Percentiles rank a stretch among this genome's conserved stretches.
Conservation (phyloP, 2,113 vertebrate genomes). For the Morphnarchus princeps region DNA sequence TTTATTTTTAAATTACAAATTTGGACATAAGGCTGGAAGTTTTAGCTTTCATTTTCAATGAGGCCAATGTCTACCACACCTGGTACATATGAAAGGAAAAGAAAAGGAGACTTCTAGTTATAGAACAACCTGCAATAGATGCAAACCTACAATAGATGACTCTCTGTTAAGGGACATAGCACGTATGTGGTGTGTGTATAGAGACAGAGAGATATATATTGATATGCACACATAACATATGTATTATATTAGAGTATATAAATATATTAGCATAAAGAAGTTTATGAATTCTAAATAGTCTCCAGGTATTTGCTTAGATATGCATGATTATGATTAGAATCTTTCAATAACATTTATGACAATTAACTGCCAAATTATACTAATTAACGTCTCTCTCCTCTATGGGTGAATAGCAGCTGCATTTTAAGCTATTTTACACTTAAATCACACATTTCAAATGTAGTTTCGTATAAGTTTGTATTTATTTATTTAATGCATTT, state of each 20-base stretch:
- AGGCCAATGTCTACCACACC: not conserved
- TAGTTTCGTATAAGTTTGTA: conserved; percentile 27
- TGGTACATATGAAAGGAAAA: not conserved
- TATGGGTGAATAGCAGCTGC: conserved; percentile 8
- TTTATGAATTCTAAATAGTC: not conserved
- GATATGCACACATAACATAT: not conserved
- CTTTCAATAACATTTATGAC: conserved; percentile 22
- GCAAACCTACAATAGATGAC: not conserved
- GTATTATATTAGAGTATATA: not conserved
- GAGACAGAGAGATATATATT: not conserved
- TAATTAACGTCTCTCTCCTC: conserved; percentile 51
- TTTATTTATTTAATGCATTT: conserved; percentile 45
- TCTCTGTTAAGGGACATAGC: not conserved
- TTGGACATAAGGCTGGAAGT: not conserved
- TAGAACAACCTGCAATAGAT: not conserved
- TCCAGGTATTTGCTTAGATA: conserved; percentile 7
- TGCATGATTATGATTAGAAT: not conserved
- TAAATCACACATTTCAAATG: conserved; percentile 46
- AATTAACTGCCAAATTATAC: conserved; percentile 49
- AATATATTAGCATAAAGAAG: not conserved
- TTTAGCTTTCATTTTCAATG: not conserved
- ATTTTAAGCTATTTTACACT: conserved; percentile 46
- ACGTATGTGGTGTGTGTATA: not conserved
- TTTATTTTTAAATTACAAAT: not conserved
- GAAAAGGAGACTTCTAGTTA: not conserved